Base-by-base conservation (phyloP, 1,140 invertebrate species). In the Cephus cinctus region DNA sequence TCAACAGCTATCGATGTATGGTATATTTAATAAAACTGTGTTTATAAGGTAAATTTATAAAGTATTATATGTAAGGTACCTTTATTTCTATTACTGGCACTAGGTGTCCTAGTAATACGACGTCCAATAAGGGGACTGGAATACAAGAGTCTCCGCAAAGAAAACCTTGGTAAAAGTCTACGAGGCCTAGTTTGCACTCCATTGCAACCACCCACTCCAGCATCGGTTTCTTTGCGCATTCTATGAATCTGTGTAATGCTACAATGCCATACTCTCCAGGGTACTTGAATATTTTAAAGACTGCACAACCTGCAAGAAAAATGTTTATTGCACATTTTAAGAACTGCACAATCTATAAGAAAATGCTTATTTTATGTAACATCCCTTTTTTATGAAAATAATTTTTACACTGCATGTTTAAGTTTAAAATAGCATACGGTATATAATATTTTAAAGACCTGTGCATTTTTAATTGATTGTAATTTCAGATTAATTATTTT, bases 101-200 rank as follows among this genome's bases (percentile, higher is more conserved):
- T 69, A 1, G 63, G 50, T 21, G 70, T 64, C 35, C 74, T 67
- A 2, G 60, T 59, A 49, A 79, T 70, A 25, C 78, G 59, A 3
- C 78, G 63, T 2, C 73, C 77, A 19, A 81, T 69, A 14, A 81
- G 50, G 2, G 78, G 78, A 55, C 77, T 78, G 4, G 78, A 73
- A 46, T 80, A 78, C 3, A 80, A 63, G 3, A 81, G 59, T 52
- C 78, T 61, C 11, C 79, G 61, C 5, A 81, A 56, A 5, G 79
- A 80, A 60, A 81, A 80, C 38, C 78, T 63, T 31, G 78, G 70
- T 52, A 75, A 68, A 22, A 71, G 36, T 57, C 73, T 57, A 20
- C 70, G 59, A 39, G 67, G 61, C 52, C 73, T 67, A 3, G 66
- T 43, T 49, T 57, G 57, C 38, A 52, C 60, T 22, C 55, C 57